A percentile compares a stretch with the other conserved stretches of the same genome.
Conservation (phyloP, 2,888 invertebrate species). For the Phengaris arion region DNA sequence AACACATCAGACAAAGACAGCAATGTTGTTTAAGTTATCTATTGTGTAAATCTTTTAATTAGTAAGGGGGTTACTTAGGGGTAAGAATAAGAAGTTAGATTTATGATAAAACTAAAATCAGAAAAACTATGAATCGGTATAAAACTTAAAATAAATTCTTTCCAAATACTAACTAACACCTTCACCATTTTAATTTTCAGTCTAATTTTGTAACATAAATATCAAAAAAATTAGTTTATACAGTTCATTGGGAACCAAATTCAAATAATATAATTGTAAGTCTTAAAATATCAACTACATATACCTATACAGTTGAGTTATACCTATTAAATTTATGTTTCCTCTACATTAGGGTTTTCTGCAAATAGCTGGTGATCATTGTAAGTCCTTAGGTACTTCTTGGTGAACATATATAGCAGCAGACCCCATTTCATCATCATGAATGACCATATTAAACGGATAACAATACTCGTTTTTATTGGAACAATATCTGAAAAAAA, state of each 20-base stretch:
- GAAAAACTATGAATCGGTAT: not conserved
- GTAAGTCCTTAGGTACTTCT: conserved; percentile 67
- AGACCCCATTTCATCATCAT: conserved; percentile 78
- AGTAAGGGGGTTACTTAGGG: too few species aligned
- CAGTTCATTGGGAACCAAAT: not conserved
- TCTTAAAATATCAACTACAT: conserved; percentile 19
- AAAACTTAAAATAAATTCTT: conserved; percentile 1
- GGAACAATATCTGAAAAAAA: conserved; percentile 67
- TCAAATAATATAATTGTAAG: not conserved
- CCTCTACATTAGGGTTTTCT: conserved; percentile 69
- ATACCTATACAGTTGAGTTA: not conserved
- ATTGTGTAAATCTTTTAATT: too few species aligned
- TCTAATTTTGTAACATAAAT: conserved; percentile 18
- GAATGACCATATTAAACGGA: conserved; percentile 75
- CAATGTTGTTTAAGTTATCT: too few species aligned
- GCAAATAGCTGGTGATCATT: conserved; percentile 70
- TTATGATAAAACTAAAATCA: not conserved
- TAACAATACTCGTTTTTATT: conserved; percentile 65
- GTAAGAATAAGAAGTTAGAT: not conserved
- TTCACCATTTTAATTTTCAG: conserved; percentile 30
- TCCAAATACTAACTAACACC: conserved; percentile 28
- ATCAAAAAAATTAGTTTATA: not conserved
- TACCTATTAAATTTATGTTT: conserved; percentile 53
- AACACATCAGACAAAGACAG: too few species aligned
- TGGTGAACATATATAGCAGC: conserved; percentile 65